Conservation (phyloP, 2,797 vertebrate genomes). For the Zenarchopterus dispar region DNA sequence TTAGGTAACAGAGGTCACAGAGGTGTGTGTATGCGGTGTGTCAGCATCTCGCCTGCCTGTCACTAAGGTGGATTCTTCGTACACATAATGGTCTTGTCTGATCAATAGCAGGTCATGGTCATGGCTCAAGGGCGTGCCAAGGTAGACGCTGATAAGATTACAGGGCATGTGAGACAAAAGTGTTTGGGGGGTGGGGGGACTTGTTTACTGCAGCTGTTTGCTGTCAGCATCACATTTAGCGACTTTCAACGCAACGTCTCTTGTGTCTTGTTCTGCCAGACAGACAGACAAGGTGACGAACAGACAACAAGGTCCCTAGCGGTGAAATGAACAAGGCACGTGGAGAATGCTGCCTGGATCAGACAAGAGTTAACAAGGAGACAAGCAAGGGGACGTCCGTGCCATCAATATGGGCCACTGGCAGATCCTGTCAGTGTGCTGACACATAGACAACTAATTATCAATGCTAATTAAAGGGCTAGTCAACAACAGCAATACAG, state of each 20-base stretch:
- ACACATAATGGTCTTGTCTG: constrained; percentile 62
- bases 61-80: constrained; percentile 47
- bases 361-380: constrained; percentile 80
- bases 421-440: constrained; percentile 88
- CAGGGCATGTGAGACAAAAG: constrained; percentile 63
- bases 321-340: constrained; percentile 77
- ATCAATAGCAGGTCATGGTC: constrained; percentile 83
- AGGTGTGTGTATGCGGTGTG: constrained; percentile 21
- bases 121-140: constrained; percentile 78
- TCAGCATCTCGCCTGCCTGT: constrained; percentile 44
- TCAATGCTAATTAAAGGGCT: constrained; percentile 94
- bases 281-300: constrained; percentile 74
- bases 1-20: constrained; percentile 37
- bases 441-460: constrained; percentile 93
- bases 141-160: constrained; percentile 71
- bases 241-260: constrained; percentile 60
- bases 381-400: constrained; percentile 80
- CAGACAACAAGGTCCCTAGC: constrained; percentile 81
- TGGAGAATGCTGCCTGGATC: constrained; percentile 68
- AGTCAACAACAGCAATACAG: constrained; percentile 87
- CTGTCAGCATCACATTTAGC: constrained; percentile 73
- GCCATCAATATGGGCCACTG: constrained; percentile 83
- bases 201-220: constrained; percentile 85
- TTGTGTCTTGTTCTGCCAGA: constrained; percentile 65
- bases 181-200: constrained; percentile 50